phyloP scores from a whole-genome alignment of 2,113 vertebrate species.

The Parus major region DNA sequence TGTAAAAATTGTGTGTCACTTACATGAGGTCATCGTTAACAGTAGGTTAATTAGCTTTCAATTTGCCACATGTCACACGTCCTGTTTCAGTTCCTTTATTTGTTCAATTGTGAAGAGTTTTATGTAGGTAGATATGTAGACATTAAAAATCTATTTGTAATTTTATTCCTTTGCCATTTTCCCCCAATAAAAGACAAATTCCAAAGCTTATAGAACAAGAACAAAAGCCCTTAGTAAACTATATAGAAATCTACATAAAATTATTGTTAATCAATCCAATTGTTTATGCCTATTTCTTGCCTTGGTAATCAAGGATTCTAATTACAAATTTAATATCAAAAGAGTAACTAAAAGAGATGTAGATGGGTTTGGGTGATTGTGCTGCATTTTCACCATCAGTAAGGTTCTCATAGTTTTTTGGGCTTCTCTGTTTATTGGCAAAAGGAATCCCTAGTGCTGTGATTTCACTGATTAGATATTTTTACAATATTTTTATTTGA shows the following conservation, averaged over 20 bases:
- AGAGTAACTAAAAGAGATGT: not conserved
- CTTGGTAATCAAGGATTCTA: not conserved
- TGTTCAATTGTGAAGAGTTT: not conserved
- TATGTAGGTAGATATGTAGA: not conserved
- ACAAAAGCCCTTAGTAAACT: not conserved
- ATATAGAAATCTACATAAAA: not conserved
- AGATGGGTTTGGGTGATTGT: not conserved
- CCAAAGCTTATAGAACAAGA: not conserved
- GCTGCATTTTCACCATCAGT: not conserved
- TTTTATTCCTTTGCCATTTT: not conserved
- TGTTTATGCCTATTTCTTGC: not conserved
- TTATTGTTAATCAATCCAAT: not conserved
- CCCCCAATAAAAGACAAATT: not conserved
- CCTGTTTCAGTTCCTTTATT: not conserved
- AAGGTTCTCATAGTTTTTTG: not conserved
- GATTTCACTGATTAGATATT: not conserved
- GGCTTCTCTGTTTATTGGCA: not conserved
- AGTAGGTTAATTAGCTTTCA: not conserved
- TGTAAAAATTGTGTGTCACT: not conserved
- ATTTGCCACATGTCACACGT: not conserved
- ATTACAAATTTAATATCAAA: not conserved
- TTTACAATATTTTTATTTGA: not conserved
- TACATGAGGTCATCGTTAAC: not conserved
- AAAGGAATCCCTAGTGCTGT: not conserved
- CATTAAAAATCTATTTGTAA: not conserved